Evolutionary conservation across 1,140 invertebrate species (phyloP).

Genomic region (Scaptomyza montana): DNA sequence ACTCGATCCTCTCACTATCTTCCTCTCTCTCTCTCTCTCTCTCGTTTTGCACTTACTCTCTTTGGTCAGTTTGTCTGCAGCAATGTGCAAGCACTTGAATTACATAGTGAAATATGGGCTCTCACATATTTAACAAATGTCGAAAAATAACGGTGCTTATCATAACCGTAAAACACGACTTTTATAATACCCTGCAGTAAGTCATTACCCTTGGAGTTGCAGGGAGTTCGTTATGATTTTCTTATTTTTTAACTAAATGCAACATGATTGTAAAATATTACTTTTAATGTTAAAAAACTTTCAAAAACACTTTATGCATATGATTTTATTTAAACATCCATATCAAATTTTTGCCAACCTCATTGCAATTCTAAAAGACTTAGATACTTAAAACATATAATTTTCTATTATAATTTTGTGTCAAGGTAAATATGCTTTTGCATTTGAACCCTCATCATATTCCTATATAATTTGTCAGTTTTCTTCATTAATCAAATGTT

Average conservation of each 20-base stretch:
- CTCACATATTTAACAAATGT: conserved; percentile 52
- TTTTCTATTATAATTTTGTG: too few relatives aligned
- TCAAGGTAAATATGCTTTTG: too few relatives aligned
- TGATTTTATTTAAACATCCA: too few relatives aligned
- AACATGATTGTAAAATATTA: too few relatives aligned
- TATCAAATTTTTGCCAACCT: too few relatives aligned
- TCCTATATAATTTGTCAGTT: conserved; percentile 57
- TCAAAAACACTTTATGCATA: too few relatives aligned
- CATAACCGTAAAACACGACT: neutral
- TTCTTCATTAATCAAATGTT: conserved; percentile 65
- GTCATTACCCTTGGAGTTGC: too few relatives aligned
- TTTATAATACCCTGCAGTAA: conserved; percentile 4
- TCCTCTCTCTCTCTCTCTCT: neutral
- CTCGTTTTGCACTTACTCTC: neutral
- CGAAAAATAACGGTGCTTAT: conserved; percentile 5
- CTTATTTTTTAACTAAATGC: too few relatives aligned
- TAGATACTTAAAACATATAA: too few relatives aligned
- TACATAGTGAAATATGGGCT: conserved; percentile 65
- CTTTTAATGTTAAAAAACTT: too few relatives aligned
- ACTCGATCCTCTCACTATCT: conserved; percentile 1
- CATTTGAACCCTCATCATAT: neutral
- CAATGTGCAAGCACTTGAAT: conserved; percentile 57
- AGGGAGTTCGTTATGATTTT: too few relatives aligned
- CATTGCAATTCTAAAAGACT: too few relatives aligned
- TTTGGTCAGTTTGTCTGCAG: neutral